Conservation (phyloP, 2,888 invertebrate genomes). For the Drosophila seclusa region DNA sequence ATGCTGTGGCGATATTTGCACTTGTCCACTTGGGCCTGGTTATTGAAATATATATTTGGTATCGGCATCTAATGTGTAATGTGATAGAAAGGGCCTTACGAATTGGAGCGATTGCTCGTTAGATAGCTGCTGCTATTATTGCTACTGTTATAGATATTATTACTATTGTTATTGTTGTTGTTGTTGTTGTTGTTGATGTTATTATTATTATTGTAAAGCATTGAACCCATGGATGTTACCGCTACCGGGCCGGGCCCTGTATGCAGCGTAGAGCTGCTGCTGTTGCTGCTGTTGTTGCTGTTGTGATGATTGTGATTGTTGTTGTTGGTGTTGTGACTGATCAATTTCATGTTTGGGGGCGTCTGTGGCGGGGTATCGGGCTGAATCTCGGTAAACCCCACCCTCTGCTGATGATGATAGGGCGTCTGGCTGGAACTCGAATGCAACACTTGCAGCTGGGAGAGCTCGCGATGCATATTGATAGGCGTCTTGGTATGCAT, state of each 20-base stretch:
- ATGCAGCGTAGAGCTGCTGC: slow-evolving; percentile 86
- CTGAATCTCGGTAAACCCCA: slow-evolving; percentile 93
- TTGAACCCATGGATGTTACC: slow-evolving; percentile 86
- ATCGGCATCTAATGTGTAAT: slow-evolving; percentile 41
- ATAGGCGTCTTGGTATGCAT: slow-evolving; percentile 79
- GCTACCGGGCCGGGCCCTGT: slow-evolving; percentile 80
- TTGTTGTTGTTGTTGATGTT: slow-evolving; percentile 2
- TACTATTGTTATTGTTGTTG: slow-evolving; percentile 21
- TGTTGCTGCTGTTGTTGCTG: slow-evolving; percentile 54
- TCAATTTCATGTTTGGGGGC: slow-evolving; percentile 95
- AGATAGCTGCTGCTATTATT: slow-evolving; percentile 43
- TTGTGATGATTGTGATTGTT: slow-evolving; percentile 21
- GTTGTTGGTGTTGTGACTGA: slow-evolving; percentile 53
- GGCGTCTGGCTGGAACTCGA: slow-evolving; percentile 52
- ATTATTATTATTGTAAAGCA: slow-evolving; percentile 83
- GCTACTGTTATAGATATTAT: slow-evolving; percentile 26
- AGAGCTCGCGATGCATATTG: slow-evolving; percentile 74
- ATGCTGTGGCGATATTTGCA: slow-evolving; percentile 56
- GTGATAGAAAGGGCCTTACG: slow-evolving; percentile 38
- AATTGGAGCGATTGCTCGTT: slow-evolving; percentile 56
- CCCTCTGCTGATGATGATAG: slow-evolving; percentile 78
- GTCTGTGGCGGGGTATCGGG: slow-evolving; percentile 96
- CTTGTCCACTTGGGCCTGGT: slow-evolving; percentile 69
- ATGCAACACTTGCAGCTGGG: slow-evolving; percentile 46
- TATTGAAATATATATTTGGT: slow-evolving; percentile 58